These are phyloP conservation scores for Podarcis siculus DNA, from an alignment of 2,797 vertebrate species.

Conservation along the genomic window DNA sequence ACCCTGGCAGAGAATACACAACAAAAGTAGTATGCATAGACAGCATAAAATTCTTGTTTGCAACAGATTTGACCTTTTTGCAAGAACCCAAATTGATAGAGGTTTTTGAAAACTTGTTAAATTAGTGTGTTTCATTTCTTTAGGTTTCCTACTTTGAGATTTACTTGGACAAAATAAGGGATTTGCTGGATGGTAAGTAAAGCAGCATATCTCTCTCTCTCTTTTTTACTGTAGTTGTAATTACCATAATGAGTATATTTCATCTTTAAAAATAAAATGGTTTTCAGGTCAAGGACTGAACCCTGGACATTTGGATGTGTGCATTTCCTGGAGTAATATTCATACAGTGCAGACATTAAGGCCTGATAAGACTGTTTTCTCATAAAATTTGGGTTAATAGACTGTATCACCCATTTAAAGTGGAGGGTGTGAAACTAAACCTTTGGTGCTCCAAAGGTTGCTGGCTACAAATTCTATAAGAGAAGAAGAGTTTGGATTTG, in stretches of 20 bases:
- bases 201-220: conserved; percentile 18
- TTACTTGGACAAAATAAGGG: conserved; percentile 95
- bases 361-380: neutral
- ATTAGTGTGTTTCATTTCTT: conserved; percentile 56
- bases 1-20: neutral
- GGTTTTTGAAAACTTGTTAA: conserved; percentile 27
- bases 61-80: neutral
- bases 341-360: neutral
- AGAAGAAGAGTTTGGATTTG: too few relatives aligned
- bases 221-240: neutral
- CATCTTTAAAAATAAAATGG: neutral
- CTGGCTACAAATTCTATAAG: too few relatives aligned
- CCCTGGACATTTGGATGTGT: neutral
- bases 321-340: neutral
- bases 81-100: neutral
- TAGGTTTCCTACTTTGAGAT: conserved; percentile 98
- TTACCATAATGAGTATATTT: neutral
- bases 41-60: neutral
- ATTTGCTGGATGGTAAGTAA: conserved; percentile 90
- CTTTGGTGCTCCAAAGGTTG: too few relatives aligned
- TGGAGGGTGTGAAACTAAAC: too few relatives aligned
- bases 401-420: too few relatives aligned
- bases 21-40: neutral
- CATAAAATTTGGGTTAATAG: neutral
- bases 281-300: neutral